phyloP scores from a whole-genome alignment of 2,113 vertebrate genomes.

The Cyprinodon variegatus region DNA sequence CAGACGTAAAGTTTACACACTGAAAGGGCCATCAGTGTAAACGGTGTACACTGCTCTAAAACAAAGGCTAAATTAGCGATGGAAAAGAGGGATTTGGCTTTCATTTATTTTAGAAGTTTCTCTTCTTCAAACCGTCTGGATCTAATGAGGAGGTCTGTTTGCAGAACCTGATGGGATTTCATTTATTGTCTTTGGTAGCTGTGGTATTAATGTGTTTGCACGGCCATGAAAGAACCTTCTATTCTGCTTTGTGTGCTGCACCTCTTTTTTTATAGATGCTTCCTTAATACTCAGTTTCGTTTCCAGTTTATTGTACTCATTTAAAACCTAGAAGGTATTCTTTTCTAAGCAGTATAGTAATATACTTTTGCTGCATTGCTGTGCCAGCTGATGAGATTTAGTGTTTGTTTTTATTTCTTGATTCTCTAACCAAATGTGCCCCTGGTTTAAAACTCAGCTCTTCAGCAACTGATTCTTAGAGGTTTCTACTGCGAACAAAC shows the following conservation, averaged over 20 bases:
- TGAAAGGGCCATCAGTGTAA: not conserved
- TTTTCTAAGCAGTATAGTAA: too few species aligned
- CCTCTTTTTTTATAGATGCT: not conserved
- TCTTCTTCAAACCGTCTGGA: too few species aligned
- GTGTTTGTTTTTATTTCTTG: too few species aligned
- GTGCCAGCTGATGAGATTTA: too few species aligned
- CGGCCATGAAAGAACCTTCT: not conserved
- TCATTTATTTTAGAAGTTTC: too few species aligned
- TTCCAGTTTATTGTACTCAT: not conserved
- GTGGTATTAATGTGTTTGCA: not conserved
- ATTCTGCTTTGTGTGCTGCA: not conserved
- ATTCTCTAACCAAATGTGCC: too few species aligned
- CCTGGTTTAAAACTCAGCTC: too few species aligned
- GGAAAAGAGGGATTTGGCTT: too few species aligned
- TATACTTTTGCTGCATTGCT: too few species aligned
- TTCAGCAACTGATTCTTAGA: too few species aligned
- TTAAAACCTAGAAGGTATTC: not conserved
- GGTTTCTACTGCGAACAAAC: too few species aligned
- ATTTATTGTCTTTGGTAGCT: not conserved
- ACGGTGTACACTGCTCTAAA: not conserved
- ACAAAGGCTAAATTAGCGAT: too few species aligned
- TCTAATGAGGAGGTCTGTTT: not conserved
- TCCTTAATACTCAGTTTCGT: not conserved
- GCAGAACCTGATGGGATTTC: not conserved
- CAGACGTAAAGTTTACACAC: not conserved